Evolutionary conservation across 92 coral and sea anemone genomes (phyloP).

Genomic region (Diadumene lineata): DNA sequence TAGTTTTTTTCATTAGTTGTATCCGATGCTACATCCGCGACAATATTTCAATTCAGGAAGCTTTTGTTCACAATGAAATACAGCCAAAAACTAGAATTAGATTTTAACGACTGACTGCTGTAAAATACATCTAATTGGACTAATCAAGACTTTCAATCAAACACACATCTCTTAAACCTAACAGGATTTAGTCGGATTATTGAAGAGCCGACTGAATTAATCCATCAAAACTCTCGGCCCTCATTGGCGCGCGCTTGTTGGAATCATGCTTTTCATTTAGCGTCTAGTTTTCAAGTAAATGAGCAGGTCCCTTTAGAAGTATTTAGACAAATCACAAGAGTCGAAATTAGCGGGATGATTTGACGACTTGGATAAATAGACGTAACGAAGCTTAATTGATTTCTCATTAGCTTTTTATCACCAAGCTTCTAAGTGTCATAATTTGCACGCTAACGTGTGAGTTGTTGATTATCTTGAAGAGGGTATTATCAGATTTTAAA

Average conservation of each 20-base stretch:
- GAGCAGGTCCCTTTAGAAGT: not conserved
- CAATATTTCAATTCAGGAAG: constrained; percentile 9
- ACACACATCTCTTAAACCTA: constrained; percentile 18
- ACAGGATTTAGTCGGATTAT: constrained; percentile 20
- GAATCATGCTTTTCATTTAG: constrained; percentile 3
- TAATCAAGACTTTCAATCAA: constrained; percentile 35
- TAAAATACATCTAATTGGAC: constrained; percentile 40
- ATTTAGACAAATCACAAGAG: not conserved
- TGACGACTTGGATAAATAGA: constrained; percentile 17
- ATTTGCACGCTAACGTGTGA: not conserved
- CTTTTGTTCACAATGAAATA: constrained; percentile 23
- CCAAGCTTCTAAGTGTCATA: constrained; percentile 17
- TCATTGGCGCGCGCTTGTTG: constrained; percentile 1
- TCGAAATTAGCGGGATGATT: constrained; percentile 19
- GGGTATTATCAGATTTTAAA: not conserved
- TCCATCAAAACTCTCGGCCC: not conserved
- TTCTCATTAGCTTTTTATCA: constrained; percentile 28
- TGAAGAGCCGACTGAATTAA: constrained; percentile 7
- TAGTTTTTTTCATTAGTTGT: constrained; percentile 47
- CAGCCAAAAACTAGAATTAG: constrained; percentile 39
- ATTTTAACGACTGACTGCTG: constrained; percentile 35
- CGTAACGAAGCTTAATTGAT: constrained; percentile 18
- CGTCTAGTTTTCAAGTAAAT: not conserved
- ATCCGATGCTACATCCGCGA: constrained; percentile 42
- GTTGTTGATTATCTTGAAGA: not conserved